Conservation (phyloP, 2,888 invertebrate genomes). For the Buathra laborator region DNA sequence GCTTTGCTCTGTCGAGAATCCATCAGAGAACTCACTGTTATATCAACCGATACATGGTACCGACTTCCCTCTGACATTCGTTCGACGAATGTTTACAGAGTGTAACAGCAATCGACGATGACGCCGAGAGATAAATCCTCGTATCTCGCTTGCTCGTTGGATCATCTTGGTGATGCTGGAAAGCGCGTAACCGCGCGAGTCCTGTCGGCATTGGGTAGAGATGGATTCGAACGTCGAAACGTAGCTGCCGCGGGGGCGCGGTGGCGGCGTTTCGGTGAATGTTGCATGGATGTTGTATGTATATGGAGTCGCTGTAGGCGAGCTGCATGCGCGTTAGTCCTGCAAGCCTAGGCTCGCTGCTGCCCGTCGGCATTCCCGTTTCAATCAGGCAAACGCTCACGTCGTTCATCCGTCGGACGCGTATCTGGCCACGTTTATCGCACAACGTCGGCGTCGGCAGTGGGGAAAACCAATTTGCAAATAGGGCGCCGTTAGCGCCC, state of each 20-base stretch:
- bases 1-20: not conserved
- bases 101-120: conserved; percentile 26
- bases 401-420: conserved; percentile 77
- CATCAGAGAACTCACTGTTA: not conserved
- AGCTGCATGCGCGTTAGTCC: conserved; percentile 1
- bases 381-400: conserved; percentile 80
- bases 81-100: conserved; percentile 7
- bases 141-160: conserved; percentile 14
- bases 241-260: conserved; percentile 1
- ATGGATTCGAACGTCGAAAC: conserved; percentile 6
- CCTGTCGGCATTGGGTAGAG: not conserved
- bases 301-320: not conserved
- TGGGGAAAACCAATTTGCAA: conserved; percentile 83
- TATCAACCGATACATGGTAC: not conserved
- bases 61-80: conserved; percentile 20
- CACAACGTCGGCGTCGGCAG: conserved; percentile 64
- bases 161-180: conserved; percentile 37
- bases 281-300: not conserved
- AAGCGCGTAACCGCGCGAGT: conserved; percentile 17
- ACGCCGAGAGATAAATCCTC: conserved; percentile 34
- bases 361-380: conserved; percentile 74
- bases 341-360: conserved; percentile 39
- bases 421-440: conserved; percentile 77
- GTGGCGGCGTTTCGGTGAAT: not conserved
- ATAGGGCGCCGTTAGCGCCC: conserved; percentile 77